Evolutionary conservation across 2,888 invertebrate species (phyloP), one percentile per base, ranked within the genome.

Genomic region (Prosopocoilus inquinatus): DNA sequence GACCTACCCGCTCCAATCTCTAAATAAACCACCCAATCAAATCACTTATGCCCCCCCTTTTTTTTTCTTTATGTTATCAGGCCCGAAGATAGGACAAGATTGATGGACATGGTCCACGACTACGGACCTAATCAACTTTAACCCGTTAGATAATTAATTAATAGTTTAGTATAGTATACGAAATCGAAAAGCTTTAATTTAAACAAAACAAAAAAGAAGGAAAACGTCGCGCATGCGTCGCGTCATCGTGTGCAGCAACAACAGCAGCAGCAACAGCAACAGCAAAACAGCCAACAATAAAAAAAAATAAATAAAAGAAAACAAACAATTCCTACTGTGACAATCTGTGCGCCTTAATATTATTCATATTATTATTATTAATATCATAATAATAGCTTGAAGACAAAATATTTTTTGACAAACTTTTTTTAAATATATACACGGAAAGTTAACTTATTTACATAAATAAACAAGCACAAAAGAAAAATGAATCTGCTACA

Each of bases 81-180:
- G 77, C 71, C 73, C 51, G 77, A 78, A 53, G 78, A 77, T 38
- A 64, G 77, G 58, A 73, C 74, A 65, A 69, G 77, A 66, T 73
- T 77, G 68, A 75, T 78, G 78, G 78, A 78, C 63, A 75, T 75
- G 63, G 75, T 77, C 43, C 76, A 78, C 67, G 77, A 77, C 64
- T 78, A 77, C 63, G 77, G 77, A 62, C 76, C 77, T 77, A 75
- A 74, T 70, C 59, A 39, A 45, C 38, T 44, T 12, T 45, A 11
- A 28, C 20, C 20, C 39, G 45, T n/a, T 55, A 52, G 51, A 53
- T 39, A 48, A 56, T 52, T 54, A 48, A 39, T 54, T 47, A 28
- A 28, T 50, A 51, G 51, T 41, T n/a, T n/a, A n/a, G n/a, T n/a
- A n/a, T 50, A 57, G 56, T 56, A 56, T 59, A 56, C 57, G 57